phyloP scores from a whole-genome alignment of 2,888 invertebrate species.

The Ditylenchus weischeri region DNA sequence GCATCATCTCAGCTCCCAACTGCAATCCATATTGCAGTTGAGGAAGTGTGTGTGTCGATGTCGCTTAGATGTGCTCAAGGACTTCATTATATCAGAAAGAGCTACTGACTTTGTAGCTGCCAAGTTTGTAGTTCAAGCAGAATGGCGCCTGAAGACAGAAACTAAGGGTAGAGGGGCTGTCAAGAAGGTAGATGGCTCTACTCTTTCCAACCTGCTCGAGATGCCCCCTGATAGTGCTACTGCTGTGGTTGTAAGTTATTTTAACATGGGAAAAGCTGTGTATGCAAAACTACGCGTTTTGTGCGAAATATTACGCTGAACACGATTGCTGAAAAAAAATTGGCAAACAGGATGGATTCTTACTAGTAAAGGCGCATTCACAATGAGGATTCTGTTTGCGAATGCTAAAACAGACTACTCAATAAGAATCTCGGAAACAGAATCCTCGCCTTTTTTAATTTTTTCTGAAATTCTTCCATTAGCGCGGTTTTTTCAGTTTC shows the following conservation, averaged over 20 bases:
- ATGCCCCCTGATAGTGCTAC: conserved; percentile 18
- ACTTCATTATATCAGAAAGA: conserved; percentile 7
- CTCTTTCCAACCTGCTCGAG: conserved; percentile 8
- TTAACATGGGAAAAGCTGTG: no score
- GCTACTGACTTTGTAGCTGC: conserved; percentile 21
- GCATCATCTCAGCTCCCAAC: conserved; percentile 7
- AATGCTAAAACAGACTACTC: no score
- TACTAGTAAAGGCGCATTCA: no score
- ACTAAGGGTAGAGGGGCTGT: neutral
- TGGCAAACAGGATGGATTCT: no score
- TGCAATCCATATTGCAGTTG: conserved; percentile 10
- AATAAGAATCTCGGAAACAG: no score
- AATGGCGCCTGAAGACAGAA: conserved; percentile 13
- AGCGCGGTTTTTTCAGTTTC: no score
- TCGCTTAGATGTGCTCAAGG: conserved; percentile 21
- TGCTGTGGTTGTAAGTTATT: conserved; percentile 6
- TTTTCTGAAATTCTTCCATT: no score
- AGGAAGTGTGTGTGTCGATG: conserved; percentile 20
- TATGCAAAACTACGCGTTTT: no score
- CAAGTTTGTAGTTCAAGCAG: conserved; percentile 21
- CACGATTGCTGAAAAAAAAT: no score
- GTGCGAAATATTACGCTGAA: no score
- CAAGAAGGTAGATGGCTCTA: conserved; percentile 7
- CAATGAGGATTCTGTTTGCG: no score
- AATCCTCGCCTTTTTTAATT: no score